A percentile compares a stretch with the other conserved stretches of the same genome.
These are phyloP conservation scores for Drosophila picticornis DNA, from an alignment of 2,888 invertebrate genomes.

Conservation along the genomic window DNA sequence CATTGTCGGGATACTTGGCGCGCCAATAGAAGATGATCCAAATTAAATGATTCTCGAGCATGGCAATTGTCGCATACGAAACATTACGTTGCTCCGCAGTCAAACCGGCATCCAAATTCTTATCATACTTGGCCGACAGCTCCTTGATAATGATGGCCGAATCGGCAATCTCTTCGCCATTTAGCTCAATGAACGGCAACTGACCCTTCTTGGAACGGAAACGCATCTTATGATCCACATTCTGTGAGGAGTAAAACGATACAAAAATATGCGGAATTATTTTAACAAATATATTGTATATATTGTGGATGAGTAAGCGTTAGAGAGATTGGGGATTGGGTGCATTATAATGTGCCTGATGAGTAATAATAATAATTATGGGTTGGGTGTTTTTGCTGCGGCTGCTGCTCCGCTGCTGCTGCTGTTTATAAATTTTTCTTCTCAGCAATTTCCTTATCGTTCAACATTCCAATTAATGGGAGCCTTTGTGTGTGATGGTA, in stretches of 20 bases:
- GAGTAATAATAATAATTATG: slow-evolving; percentile 44
- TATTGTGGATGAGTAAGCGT: slow-evolving; percentile 35
- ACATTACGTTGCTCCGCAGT: slow-evolving; percentile 94
- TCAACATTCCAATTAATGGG: slow-evolving; percentile 54
- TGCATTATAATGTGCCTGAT: slow-evolving; percentile 8
- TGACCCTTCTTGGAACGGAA: slow-evolving; percentile 97
- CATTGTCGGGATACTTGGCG: slow-evolving; percentile 95
- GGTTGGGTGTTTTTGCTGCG: background rate
- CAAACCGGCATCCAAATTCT: slow-evolving; percentile 93
- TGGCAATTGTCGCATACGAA: slow-evolving; percentile 96
- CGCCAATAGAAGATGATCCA: slow-evolving; percentile 97
- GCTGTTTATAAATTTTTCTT: slow-evolving; percentile 5
- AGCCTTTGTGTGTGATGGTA: slow-evolving; percentile 7
- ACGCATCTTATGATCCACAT: slow-evolving; percentile 97
- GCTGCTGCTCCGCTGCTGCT: background rate
- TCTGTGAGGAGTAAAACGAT: slow-evolving; percentile 86
- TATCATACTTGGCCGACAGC: slow-evolving; percentile 92
- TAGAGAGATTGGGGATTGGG: slow-evolving; percentile 9
- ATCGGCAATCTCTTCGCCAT: slow-evolving; percentile 97
- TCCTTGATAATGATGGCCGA: slow-evolving; percentile 96
- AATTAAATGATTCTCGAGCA: slow-evolving; percentile 97
- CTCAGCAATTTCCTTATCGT: slow-evolving; percentile 38
- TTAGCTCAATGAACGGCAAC: slow-evolving; percentile 96
- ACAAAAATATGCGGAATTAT: slow-evolving; percentile 8
- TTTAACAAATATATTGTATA: background rate